These are phyloP conservation scores for Leptonema lineaticorne DNA, from an alignment of 1,140 invertebrate genomes.

Conservation along the genomic window DNA sequence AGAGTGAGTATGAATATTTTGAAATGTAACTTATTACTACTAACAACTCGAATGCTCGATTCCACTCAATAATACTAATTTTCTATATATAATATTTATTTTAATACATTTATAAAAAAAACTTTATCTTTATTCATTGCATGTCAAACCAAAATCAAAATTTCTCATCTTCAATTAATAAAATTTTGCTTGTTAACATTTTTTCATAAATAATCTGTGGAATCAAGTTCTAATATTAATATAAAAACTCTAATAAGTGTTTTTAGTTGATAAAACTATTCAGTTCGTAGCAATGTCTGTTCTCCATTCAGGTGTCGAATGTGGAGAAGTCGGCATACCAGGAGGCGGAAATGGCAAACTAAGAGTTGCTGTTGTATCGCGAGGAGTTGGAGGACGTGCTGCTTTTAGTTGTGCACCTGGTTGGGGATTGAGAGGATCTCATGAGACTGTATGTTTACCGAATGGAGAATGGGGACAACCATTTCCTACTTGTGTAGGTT, in stretches of 20 bases:
- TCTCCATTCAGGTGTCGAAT: conserved; percentile 64
- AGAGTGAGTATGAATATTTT: conserved; percentile 60
- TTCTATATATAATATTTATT: no score
- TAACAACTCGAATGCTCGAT: no score
- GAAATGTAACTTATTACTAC: no score
- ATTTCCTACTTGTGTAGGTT: conserved; percentile 73
- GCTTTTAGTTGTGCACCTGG: conserved; percentile 79
- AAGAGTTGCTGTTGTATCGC: conserved; percentile 69
- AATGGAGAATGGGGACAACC: conserved; percentile 78
- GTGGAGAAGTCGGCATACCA: conserved; percentile 63
- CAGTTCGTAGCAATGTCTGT: conserved; percentile 28
- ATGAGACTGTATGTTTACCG: conserved; percentile 73
- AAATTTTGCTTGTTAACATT: no score
- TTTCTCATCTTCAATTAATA: no score
- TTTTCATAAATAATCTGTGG: background rate
- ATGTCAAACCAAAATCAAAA: no score
- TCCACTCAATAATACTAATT: no score
- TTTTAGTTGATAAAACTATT: conserved; percentile 23
- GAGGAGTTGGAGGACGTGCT: conserved; percentile 74
- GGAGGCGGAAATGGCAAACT: conserved; percentile 53
- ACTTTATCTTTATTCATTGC: no score
- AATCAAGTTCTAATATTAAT: background rate
- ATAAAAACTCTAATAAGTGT: background rate
- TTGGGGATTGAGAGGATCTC: conserved; percentile 71
- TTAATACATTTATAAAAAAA: no score